phyloP scores from a whole-genome alignment of 1,140 invertebrate species.

The Tribolium castaneum region DNA sequence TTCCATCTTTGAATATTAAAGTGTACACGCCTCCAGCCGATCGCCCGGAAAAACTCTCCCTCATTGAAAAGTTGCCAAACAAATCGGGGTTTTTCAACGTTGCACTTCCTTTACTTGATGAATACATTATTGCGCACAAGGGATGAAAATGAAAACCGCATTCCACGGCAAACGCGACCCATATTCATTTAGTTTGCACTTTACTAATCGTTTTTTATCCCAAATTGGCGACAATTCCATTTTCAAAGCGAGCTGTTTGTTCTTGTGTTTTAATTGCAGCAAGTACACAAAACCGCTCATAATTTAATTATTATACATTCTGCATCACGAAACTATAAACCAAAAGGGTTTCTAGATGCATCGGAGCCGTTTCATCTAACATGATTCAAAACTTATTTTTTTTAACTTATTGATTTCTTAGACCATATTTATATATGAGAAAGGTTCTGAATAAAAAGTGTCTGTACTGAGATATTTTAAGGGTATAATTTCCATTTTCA shows the following conservation, averaged over 20 bases:
- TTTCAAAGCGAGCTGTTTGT: neutral
- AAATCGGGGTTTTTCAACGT: neutral
- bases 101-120: neutral
- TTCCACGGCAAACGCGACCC: neutral
- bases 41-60: neutral
- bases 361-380: too few relatives aligned
- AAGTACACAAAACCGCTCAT: neutral
- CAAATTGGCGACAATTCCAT: neutral
- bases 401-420: too few relatives aligned
- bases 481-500: too few relatives aligned
- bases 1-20: conserved; percentile 20
- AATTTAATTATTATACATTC: too few relatives aligned
- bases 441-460: too few relatives aligned
- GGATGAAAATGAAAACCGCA: neutral
- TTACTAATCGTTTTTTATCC: neutral
- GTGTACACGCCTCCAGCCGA: neutral
- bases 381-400: too few relatives aligned
- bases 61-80: neutral
- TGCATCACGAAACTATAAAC: too few relatives aligned
- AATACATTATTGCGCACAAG: neutral
- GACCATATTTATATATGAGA: too few relatives aligned
- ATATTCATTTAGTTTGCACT: neutral
- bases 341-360: too few relatives aligned
- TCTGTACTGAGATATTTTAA: too few relatives aligned
- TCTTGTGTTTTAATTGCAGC: neutral